Base-by-base conservation (phyloP, 2,888 invertebrate species). In the Parthenolecanium corni region DNA sequence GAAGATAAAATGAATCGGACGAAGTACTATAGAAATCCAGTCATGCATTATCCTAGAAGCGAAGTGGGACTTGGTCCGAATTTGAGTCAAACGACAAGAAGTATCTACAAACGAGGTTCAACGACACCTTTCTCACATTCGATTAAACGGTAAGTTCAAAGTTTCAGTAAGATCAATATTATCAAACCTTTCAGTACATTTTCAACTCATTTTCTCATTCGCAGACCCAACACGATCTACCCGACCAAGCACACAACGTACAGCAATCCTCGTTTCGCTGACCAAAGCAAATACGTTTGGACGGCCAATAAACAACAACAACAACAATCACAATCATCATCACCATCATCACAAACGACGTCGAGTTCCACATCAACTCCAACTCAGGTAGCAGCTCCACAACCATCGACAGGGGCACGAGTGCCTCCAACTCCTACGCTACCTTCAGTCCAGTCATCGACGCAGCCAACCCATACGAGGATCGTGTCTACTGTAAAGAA, bases 281-380 rank as follows among this genome's bases (percentile, higher is more conserved):
- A 61, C 24, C 61, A 51, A 5, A 61, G 61, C 23, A 61, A 61
- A 61, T 61, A 61, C 16, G 61, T 61, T 21, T 61, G 61, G 61
- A 61, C 61, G 9, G 61, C 61, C 12, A 61, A 61, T 51, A 61
- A 49, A 36, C 61, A 61, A 12, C 42, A 40, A 3, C 54, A 54
- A 14, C n/a, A n/a, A n/a, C n/a, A n/a, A n/a, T n/a, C n/a, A n/a
- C n/a, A n/a, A n/a, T n/a, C n/a, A n/a, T n/a, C n/a, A n/a, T n/a
- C n/a, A n/a, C n/a, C n/a, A n/a, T n/a, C 9, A 54, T 23, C 52
- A 36, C 52, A 54, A n/a, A 31, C 31, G 21, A 31, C 38, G 4
- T 21, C 52, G 25, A 14, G 6, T 18, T 25, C 52, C 18, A n/a
- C n/a, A n/a, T 31, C 31, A 52, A 6, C 23, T 23, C 3, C 20